Evolutionary conservation across 1,140 invertebrate species (phyloP).

Genomic region (Caenorhabditis elegans): WBcel235 BX284605.5:6493501-6494000

Average conservation of each 20-base stretch:
- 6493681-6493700: not conserved
- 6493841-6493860: not conserved
- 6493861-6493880: conserved; percentile 7
- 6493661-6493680: too few relatives aligned
- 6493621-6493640: not conserved
- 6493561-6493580: conserved; percentile 38
- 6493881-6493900: conserved; percentile 10
- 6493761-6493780: not conserved
- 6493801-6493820: too few relatives aligned
- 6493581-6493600: conserved; percentile 51
- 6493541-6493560: conserved; percentile 41
- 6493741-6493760: not conserved
- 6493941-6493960: not conserved
- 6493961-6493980: not conserved
- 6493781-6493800: not conserved
- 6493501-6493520: conserved; percentile 24
- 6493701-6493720: not conserved
- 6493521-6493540: conserved; percentile 13
- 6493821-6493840: conserved; percentile 39
- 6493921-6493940: not conserved
- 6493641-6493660: not conserved
- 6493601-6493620: conserved; percentile 58
- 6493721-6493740: not conserved
- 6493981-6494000: not conserved
- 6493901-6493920: not conserved